Conservation (phyloP, 1,140 invertebrate species). For the Pseudomyrmex gracilis region DNA sequence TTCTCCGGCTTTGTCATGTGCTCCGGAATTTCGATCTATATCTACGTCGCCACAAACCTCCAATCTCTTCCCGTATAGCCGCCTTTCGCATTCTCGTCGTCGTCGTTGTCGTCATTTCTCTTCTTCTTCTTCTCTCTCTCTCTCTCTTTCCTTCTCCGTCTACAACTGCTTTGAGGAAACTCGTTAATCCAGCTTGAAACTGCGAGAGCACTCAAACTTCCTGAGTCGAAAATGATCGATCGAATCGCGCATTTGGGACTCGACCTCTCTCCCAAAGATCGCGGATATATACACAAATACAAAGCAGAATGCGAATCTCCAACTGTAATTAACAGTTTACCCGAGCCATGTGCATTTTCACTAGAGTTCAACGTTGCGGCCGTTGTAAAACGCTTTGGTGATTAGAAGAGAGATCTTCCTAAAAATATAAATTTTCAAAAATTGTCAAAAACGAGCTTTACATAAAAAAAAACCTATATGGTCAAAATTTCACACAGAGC, state of each 20-base stretch:
- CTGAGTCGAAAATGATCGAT: slow-evolving; percentile 73
- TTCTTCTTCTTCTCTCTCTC: background rate
- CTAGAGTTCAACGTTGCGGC: slow-evolving; percentile 35
- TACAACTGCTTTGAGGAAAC: slow-evolving; percentile 72
- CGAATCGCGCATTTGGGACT: slow-evolving; percentile 59
- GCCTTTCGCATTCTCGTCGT: slow-evolving; percentile 12
- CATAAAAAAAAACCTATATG: background rate
- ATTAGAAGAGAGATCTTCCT: background rate
- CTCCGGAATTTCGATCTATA: slow-evolving; percentile 67
- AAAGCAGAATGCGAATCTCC: slow-evolving; percentile 36
- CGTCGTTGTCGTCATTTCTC: slow-evolving; percentile 1
- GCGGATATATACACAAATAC: background rate
- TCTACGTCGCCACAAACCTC: slow-evolving; percentile 29
- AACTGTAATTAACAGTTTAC: slow-evolving; percentile 68
- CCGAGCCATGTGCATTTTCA: slow-evolving; percentile 46
- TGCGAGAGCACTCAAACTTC: slow-evolving; percentile 70
- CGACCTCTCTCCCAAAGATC: slow-evolving; percentile 45
- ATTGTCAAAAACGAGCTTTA: background rate
- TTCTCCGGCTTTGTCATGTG: slow-evolving; percentile 70
- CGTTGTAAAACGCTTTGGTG: background rate
- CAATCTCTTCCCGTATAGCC: slow-evolving; percentile 5
- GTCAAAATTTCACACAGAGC: background rate
- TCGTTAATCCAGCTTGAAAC: slow-evolving; percentile 74
- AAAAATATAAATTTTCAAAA: background rate
- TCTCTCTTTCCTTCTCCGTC: slow-evolving; percentile 3